Evolutionary conservation across 2,113 vertebrate species (phyloP).

Genomic region (Rhabdornis inornatus): DNA sequence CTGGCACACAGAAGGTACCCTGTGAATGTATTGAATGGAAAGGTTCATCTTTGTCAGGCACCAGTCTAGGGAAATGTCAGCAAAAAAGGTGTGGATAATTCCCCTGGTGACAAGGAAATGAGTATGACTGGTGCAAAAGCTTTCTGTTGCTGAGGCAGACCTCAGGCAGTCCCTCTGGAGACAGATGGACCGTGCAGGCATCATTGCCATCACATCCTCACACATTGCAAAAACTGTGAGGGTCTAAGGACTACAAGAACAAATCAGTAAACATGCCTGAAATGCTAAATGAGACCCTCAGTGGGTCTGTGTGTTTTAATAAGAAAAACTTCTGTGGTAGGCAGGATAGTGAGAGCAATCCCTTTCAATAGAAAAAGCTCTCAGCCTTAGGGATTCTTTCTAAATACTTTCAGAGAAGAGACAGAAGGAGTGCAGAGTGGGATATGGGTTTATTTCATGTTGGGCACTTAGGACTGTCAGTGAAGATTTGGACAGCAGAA

Average conservation of each 20-base stretch:
- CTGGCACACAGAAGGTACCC: background rate
- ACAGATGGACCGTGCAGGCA: background rate
- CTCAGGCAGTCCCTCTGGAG: background rate
- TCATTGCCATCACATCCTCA: accelerated
- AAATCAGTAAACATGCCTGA: background rate
- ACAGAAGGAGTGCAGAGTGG: background rate
- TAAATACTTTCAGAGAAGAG: background rate
- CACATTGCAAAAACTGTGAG: background rate
- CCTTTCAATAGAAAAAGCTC: background rate
- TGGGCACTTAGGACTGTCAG: background rate
- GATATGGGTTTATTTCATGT: background rate
- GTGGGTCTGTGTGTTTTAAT: background rate
- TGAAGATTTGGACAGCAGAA: background rate
- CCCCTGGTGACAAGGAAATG: background rate
- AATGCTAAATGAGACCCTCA: background rate
- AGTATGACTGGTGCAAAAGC: background rate
- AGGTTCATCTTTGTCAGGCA: background rate
- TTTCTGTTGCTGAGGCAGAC: background rate
- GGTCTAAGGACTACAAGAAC: background rate
- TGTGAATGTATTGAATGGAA: background rate
- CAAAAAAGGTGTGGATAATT: background rate
- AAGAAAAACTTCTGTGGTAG: background rate
- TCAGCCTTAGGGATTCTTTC: background rate
- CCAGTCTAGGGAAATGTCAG: background rate
- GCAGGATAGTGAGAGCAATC: accelerated